Base-by-base conservation (phyloP, 2,888 invertebrate genomes). In the Erebia palarica region DNA sequence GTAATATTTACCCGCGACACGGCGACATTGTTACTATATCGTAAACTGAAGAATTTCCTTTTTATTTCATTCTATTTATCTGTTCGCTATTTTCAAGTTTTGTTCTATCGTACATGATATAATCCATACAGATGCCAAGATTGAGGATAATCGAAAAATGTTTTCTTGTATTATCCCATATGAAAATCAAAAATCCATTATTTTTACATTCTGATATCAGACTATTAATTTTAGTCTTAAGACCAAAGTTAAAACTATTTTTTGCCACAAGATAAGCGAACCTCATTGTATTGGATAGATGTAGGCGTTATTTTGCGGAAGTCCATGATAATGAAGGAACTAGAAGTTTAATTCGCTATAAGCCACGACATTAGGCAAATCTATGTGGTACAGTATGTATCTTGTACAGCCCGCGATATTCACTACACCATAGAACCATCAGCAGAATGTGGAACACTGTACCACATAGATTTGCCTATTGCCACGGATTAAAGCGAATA, bases 1-100 rank as follows among this genome's bases (percentile, higher is more conserved):
- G 70, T 67, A 70, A 73, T 74, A 69, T 69, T 73, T 68, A 69
- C 65, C 47, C 67, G 68, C 70, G 70, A 70, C 73, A 73, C 68
- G 60, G 36, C 47, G 57, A 70, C 61, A 68, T 65, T 59, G 64
- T 53, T 73, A 36, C 55, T 67, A 70, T 67, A 73, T 53, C 59
- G 66, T 69, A 59, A 66, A 66, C 66, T 65, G 57, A 53, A 59
- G 59, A 70, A 65, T 65, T 61, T 70, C 65, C 27, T 44, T 69
- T 68, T 66, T 69, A 63, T 64, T 61, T 42, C 11, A 49, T 36
- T 16, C 5, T 69, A 61, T 66, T 66, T 63, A 47, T 53, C 16
- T 59, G 21, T 44, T 64, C 10, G 27, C 10, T 59, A 60, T 68
- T 65, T 63, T 51, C 42, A 59, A 42, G 61, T 65, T 70, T 70